Conservation (phyloP, 2,113 vertebrate species). For the Lipophrys pholis region DNA sequence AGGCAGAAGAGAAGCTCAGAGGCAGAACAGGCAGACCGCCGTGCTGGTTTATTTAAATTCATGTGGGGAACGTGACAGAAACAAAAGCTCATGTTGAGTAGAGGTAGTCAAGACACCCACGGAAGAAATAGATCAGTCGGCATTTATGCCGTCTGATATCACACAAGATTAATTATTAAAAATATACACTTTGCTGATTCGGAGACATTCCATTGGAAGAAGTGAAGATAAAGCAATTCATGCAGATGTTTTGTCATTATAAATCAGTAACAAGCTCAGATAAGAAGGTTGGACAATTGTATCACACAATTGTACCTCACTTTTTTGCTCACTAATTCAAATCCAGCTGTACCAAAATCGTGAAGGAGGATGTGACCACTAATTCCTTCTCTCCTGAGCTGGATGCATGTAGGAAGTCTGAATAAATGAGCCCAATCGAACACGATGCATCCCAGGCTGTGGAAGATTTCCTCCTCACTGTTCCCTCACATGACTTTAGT, state of each 20-base stretch:
- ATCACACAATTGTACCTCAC: neutral
- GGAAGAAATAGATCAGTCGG: neutral
- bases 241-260: conserved; percentile 7
- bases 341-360: too few relatives aligned
- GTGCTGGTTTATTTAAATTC: conserved; percentile 4
- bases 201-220: neutral
- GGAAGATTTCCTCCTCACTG: too few relatives aligned
- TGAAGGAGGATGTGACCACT: too few relatives aligned
- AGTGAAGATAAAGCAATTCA: conserved; percentile 1
- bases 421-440: too few relatives aligned
- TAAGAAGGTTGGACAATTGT: neutral
- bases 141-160: neutral
- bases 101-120: neutral
- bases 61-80: neutral
- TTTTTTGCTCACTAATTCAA: too few relatives aligned
- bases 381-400: too few relatives aligned
- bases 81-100: neutral
- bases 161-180: neutral
- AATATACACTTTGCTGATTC: neutral
- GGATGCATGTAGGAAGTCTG: too few relatives aligned
- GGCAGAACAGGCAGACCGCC: conserved; percentile 8
- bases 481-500: too few relatives aligned
- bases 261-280: conserved; percentile 14
- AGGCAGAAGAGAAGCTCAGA: conserved; percentile 27
- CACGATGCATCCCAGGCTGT: too few relatives aligned